Evolutionary conservation across 1,140 invertebrate genomes (phyloP).

Genomic region (Epicauta chinensis): DNA sequence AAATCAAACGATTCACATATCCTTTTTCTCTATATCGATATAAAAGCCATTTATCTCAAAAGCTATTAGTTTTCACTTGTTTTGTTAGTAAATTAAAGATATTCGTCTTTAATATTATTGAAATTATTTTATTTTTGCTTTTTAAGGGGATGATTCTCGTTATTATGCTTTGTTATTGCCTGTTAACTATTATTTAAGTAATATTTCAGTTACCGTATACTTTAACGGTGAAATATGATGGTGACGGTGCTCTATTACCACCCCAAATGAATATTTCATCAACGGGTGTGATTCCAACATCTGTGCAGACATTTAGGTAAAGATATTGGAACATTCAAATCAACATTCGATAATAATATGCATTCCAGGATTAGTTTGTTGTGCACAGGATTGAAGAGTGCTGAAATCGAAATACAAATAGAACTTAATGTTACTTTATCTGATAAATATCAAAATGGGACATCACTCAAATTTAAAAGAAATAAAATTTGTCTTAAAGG

Average conservation of each 20-base stretch:
- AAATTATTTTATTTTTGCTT: too few species aligned
- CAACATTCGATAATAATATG: slow-evolving; percentile 1
- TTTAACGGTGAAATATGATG: slow-evolving; percentile 71
- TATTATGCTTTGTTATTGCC: too few species aligned
- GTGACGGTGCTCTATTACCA: slow-evolving; percentile 61
- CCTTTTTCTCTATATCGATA: slow-evolving; percentile 8
- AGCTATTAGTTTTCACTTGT: too few species aligned
- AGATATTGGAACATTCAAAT: neutral
- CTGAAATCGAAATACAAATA: slow-evolving; percentile 68
- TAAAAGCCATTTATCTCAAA: too few species aligned
- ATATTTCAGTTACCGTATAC: slow-evolving; percentile 64
- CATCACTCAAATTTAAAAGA: slow-evolving; percentile 69
- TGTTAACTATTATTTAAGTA: too few species aligned
- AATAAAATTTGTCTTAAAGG: slow-evolving; percentile 86
- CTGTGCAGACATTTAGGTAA: slow-evolving; percentile 64
- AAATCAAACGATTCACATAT: slow-evolving; percentile 11
- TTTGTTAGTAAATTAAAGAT: too few species aligned
- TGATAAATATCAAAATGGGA: slow-evolving; percentile 61
- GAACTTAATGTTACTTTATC: slow-evolving; percentile 68
- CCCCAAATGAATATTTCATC: slow-evolving; percentile 76
- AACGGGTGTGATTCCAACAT: slow-evolving; percentile 65
- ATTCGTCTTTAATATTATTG: too few species aligned
- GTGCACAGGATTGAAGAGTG: slow-evolving; percentile 69
- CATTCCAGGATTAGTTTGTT: slow-evolving; percentile 62
- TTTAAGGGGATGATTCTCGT: too few species aligned